Conservation (phyloP, 2,797 vertebrate genomes). For the Sparus aurata region DNA sequence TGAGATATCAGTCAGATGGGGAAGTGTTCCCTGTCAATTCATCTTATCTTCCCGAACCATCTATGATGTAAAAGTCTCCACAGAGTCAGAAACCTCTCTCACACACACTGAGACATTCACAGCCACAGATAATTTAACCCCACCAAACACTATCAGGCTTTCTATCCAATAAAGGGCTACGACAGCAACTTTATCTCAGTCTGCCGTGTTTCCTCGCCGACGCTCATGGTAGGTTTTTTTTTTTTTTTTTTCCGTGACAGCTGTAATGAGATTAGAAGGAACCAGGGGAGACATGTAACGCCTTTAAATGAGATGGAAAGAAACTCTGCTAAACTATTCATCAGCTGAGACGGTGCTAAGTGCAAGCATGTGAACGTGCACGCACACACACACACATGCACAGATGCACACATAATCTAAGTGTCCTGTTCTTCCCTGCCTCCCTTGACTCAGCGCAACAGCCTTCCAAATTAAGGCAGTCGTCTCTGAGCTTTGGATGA, state of each 20-base stretch:
- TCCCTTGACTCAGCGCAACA: constrained; percentile 41
- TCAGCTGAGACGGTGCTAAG: constrained; percentile 54
- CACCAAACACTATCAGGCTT: constrained; percentile 37
- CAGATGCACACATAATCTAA: constrained; percentile 15
- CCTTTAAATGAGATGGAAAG: constrained; percentile 69
- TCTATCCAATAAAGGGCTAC: constrained; percentile 30
- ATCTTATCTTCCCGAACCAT: constrained; percentile 10
- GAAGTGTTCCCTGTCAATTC: neutral
- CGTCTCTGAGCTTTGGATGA: constrained; percentile 36
- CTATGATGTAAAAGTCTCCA: constrained; percentile 14
- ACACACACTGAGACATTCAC: neutral
- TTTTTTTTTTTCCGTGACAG: constrained; percentile 38
- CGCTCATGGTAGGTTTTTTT: constrained; percentile 23
- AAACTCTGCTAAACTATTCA: constrained; percentile 72
- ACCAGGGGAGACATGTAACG: constrained; percentile 58
- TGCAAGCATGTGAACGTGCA: constrained; percentile 30
- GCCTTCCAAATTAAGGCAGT: constrained; percentile 45
- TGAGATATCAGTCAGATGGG: constrained; percentile 13
- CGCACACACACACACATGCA: neutral
- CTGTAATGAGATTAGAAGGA: constrained; percentile 64
- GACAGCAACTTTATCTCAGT: constrained; percentile 41
- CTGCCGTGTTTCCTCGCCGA: constrained; percentile 24
- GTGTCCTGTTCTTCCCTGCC: constrained; percentile 29
- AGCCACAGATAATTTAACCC: constrained; percentile 41
- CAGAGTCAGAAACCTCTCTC: neutral